phyloP scores from a whole-genome alignment of 2,888 invertebrate genomes.

The Chrysolina oricalcia region DNA sequence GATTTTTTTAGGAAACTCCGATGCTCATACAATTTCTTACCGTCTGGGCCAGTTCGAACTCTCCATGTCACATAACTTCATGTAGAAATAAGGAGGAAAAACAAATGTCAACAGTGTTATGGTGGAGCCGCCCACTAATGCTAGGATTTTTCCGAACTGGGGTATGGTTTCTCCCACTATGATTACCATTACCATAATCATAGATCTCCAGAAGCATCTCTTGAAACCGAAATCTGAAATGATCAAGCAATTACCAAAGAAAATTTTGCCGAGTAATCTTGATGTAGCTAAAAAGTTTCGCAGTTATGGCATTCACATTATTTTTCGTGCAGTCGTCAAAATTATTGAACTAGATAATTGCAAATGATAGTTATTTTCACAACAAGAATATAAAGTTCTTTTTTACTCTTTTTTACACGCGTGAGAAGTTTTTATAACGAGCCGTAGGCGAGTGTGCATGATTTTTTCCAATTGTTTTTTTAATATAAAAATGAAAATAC shows the following conservation, averaged over 20 bases:
- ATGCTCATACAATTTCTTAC: constrained; percentile 61
- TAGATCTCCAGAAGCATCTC: constrained; percentile 75
- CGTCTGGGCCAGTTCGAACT: constrained; percentile 71
- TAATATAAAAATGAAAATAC: too few species aligned
- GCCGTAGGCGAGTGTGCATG: too few species aligned
- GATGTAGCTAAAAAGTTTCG: too few species aligned
- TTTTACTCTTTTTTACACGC: too few species aligned
- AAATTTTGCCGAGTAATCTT: too few species aligned
- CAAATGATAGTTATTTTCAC: too few species aligned
- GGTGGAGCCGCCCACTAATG: constrained; percentile 82
- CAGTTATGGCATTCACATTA: too few species aligned
- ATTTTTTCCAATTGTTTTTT: too few species aligned
- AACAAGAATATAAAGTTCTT: too few species aligned
- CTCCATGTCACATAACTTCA: constrained; percentile 74
- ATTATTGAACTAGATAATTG: too few species aligned
- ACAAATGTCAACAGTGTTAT: constrained; percentile 80
- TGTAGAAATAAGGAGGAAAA: constrained; percentile 80
- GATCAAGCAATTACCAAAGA: neutral
- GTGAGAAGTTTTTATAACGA: too few species aligned
- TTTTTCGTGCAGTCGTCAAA: too few species aligned
- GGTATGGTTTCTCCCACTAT: constrained; percentile 81
- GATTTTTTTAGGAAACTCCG: neutral
- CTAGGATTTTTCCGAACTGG: constrained; percentile 80
- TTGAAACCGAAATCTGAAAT: constrained; percentile 76
- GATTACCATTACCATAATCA: constrained; percentile 76